Evolutionary conservation across 2,888 invertebrate species (phyloP), one percentile per base, ranked within the genome.

Genomic region (Hypomecis punctinalis): DNA sequence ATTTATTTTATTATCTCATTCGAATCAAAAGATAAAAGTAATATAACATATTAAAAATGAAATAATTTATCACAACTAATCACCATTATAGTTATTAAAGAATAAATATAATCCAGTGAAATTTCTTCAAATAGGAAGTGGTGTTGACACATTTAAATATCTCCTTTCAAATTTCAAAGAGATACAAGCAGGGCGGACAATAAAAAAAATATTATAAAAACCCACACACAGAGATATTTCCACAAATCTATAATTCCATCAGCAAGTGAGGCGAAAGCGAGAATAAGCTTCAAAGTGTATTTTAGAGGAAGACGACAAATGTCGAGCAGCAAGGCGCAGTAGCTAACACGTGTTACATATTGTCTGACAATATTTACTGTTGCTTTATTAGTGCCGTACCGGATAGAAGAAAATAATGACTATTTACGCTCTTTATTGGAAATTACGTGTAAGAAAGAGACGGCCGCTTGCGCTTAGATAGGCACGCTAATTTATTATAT

Each of bases 221-320:
- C 84, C 84, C 86, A 88, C 89, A 88, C 89, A 87, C 79, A 85
- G 80, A 81, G 86, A 84, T 82, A 81, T 87, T 91, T 90, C 91
- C 85, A 87, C 88, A 88, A 90, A 92, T 88, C 89, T 84, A 91
- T 92, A 91, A 89, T 88, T 91, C 91, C 78, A 85, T 92, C 91
- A 87, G 82, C 91, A 83, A 82, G 79, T 76, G 80, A 71, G 80
- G 86, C 88, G 85, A 89, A 90, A 87, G 91, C 91, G 87, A 91
- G 91, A 92, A 92, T 92, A 91, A 90, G 87, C 90, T 86, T 91
- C 91, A 91, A 92, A 91, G 91, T 86, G 85, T 91, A 90, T 91
- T 91, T 91, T 90, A 90, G 83, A 86, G 81, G 83, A 85, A 89
- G 85, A 83, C 88, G 86, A 90, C 90, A 89, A 90, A 90, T 90